A percentile compares a stretch with the other conserved stretches of the same genome.
Conservation (phyloP, 2,797 vertebrate species). For the Anolis apletophallus region DNA sequence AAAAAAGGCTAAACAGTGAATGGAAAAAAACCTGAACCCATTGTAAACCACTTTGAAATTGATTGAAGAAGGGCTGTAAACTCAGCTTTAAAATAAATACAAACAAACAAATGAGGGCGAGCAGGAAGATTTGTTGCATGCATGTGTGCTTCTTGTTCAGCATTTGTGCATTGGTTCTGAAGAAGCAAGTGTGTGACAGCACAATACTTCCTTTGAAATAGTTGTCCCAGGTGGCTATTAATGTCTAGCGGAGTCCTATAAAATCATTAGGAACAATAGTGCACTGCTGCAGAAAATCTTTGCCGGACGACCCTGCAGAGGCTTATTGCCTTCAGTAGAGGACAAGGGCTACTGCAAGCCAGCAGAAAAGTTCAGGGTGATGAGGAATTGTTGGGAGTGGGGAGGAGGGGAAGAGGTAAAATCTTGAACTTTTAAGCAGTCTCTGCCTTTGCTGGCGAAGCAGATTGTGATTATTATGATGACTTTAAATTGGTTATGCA, state of each 20-base stretch:
- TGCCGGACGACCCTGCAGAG: slow-evolving; percentile 41
- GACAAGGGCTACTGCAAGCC: slow-evolving; percentile 25
- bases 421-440: slow-evolving; percentile 20
- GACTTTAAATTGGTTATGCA: slow-evolving; percentile 18
- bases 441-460: slow-evolving; percentile 40
- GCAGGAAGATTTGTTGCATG: slow-evolving; percentile 6
- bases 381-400: slow-evolving; percentile 15
- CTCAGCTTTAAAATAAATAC: not conserved
- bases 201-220: slow-evolving; percentile 66
- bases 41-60: not conserved
- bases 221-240: slow-evolving; percentile 69
- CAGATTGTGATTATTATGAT: slow-evolving; percentile 33
- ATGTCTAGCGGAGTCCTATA: slow-evolving; percentile 63
- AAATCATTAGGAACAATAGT: slow-evolving; percentile 63
- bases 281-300: slow-evolving; percentile 65
- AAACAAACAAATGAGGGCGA: not conserved
- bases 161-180: slow-evolving; percentile 59
- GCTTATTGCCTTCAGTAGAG: slow-evolving; percentile 50
- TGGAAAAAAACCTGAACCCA: too few species aligned
- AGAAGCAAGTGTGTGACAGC: slow-evolving; percentile 51
- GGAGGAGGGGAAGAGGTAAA: not conserved
- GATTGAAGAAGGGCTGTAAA: not conserved
- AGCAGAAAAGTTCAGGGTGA: slow-evolving; percentile 55
- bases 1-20: not conserved
- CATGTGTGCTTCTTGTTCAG: slow-evolving; percentile 54